Conservation (phyloP, 2,797 vertebrate genomes). For the Mallotus villosus region DNA sequence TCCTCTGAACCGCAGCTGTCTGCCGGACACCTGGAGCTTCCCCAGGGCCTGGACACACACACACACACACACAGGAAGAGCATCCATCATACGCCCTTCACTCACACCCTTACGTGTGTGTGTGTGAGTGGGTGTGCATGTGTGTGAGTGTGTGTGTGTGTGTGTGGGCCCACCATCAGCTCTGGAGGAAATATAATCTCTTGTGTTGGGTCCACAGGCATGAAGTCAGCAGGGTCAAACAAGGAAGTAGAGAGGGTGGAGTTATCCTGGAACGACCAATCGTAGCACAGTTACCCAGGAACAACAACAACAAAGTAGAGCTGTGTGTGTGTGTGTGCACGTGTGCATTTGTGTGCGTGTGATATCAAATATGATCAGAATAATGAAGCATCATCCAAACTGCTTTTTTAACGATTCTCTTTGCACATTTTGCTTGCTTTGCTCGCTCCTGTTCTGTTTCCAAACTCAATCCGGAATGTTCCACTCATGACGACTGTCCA, state of each 20-base stretch:
- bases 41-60: slow-evolving; percentile 54
- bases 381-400: no score
- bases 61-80: slow-evolving; percentile 3
- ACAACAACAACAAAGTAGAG: not conserved
- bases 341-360: not conserved
- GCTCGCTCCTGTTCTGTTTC: not conserved
- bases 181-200: slow-evolving; percentile 96
- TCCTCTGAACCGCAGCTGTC: slow-evolving; percentile 78
- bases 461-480: no score
- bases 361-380: no score
- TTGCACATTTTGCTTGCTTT: not conserved
- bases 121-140: slow-evolving; percentile 1
- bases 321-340: not conserved
- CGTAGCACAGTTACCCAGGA: not conserved
- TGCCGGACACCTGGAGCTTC: slow-evolving; percentile 53
- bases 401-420: not conserved
- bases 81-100: not conserved
- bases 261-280: slow-evolving; percentile 31
- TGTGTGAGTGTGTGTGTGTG: slow-evolving; percentile 11
- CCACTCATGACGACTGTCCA: no score
- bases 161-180: slow-evolving; percentile 76
- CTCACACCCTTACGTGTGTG: not conserved
- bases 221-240: slow-evolving; percentile 81
- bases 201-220: slow-evolving; percentile 88
- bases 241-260: slow-evolving; percentile 48